Base-by-base conservation (phyloP, 2,113 vertebrate genomes). In the Piliocolobus tephrosceles region DNA sequence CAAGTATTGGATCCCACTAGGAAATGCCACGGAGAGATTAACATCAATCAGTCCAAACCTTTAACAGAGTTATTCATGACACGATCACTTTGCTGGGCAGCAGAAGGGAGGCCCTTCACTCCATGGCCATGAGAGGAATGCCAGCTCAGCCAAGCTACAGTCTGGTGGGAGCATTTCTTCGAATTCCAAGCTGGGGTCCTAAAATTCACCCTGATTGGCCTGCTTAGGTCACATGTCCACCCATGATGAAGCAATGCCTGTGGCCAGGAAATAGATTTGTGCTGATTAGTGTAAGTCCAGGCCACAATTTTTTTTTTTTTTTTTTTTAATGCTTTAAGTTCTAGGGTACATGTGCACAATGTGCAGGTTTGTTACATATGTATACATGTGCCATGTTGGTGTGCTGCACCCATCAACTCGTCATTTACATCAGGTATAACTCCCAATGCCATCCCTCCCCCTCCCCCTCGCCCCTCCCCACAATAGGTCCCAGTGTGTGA, bases 201-300 rank as follows among this genome's bases (percentile, higher is more conserved):
- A 61, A 92, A 90, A 61, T 16, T 88, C 50, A 82, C 38, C 43
- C 79, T 47, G 30, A 57, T 68, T 92, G 50, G 16, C 18, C 58
- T 40, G 4, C 52, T 58, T 75, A 68, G 57, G n/a, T 85, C 61
- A 35, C 17, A 7, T 58, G 43, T 23, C 52, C 17, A 18, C 40
- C 50, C 3, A 8, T 55, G 85, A 47, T 72, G 38, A 85, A 91
- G 58, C 57, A n/a, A 1, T 30, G 13, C 1, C 76, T 68, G 6
- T 40, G 38, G 16, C 57, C 70, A 45, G 47, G 52, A 83, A 68
- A 64, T 50, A 57, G 32, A 40, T 40, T 83, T 45, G 9, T 45
- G 30, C 38, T 78, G 20, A 38, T 73, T 45, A 72, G 16, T 66
- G 7, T 79, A 35, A 23, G n/a, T 40, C 76, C 52, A 45, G 72